Percentiles rank a stretch among this genome's conserved stretches.
Conservation (phyloP, 92 coral and sea anemone species). For the Heliopora coerulea region DNA sequence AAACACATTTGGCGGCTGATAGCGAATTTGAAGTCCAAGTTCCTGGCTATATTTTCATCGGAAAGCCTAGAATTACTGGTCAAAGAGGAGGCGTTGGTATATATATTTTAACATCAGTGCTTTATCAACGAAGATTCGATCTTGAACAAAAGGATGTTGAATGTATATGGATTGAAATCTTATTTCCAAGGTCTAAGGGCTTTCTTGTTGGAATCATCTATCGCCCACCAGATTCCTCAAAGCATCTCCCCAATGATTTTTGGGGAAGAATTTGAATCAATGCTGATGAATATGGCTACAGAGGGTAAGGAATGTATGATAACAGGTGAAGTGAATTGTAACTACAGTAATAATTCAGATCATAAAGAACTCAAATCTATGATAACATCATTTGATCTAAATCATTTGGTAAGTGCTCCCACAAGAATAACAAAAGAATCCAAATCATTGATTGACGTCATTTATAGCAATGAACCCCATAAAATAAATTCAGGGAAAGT, state of each 20-base stretch:
- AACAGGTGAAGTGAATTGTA: too few species aligned
- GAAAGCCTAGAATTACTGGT: constrained; percentile 47
- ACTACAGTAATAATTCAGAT: too few species aligned
- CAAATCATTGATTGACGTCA: constrained; percentile 52
- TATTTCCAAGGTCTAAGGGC: constrained; percentile 57
- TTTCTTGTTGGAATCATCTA: constrained; percentile 31
- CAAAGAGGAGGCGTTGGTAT: constrained; percentile 50
- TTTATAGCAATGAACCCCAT: constrained; percentile 46
- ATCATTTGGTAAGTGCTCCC: constrained; percentile 33
- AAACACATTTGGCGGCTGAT: constrained; percentile 60
- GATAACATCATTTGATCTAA: background rate
- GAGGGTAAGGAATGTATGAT: constrained; percentile 9
- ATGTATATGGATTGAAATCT: constrained; percentile 48
- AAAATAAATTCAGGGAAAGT: constrained; percentile 45
- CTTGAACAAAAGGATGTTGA: constrained; percentile 45
- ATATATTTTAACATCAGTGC: constrained; percentile 37
- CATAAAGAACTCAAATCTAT: too few species aligned
- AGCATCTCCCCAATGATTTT: background rate
- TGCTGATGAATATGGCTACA: background rate
- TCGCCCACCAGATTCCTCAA: background rate
- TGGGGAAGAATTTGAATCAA: background rate
- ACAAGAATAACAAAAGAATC: constrained; percentile 59
- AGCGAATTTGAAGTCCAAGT: too few species aligned
- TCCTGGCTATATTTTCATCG: too few species aligned
- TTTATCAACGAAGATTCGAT: constrained; percentile 42